Conservation (phyloP, 2,797 vertebrate species). For the Buphagus erythrorhynchus region DNA sequence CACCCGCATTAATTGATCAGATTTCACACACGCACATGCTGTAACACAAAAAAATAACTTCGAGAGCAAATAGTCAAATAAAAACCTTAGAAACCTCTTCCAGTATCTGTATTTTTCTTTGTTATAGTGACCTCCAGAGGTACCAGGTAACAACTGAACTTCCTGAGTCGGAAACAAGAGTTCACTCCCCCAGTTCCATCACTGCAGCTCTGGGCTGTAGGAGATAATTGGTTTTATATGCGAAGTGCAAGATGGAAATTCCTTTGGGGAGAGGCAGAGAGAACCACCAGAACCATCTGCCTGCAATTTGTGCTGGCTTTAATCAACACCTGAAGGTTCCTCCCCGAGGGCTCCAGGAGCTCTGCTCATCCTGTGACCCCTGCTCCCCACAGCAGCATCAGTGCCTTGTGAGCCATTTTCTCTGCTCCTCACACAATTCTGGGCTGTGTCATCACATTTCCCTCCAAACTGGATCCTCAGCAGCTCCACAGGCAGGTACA, state of each 20-base stretch:
- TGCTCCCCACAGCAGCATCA: not conserved
- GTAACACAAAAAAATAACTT: not conserved
- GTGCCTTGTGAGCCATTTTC: not conserved
- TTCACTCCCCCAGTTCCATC: not conserved
- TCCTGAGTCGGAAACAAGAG: not conserved
- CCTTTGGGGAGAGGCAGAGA: fast-evolving
- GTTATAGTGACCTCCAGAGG: conserved; percentile 73
- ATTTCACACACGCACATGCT: not conserved
- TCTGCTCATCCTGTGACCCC: not conserved
- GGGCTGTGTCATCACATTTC: not conserved
- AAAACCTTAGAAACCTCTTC: not conserved
- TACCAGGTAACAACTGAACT: conserved; percentile 42
- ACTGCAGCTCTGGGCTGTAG: fast-evolving
- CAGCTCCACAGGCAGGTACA: not conserved
- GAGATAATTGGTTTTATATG: not conserved
- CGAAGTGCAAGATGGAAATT: not conserved
- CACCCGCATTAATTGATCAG: not conserved
- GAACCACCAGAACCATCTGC: not conserved
- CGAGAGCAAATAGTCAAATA: not conserved
- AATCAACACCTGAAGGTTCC: not conserved
- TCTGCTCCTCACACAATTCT: not conserved
- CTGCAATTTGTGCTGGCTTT: fast-evolving
- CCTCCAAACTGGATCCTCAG: not conserved
- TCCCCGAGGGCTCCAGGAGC: fast-evolving
- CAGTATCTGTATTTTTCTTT: conserved; percentile 47